phyloP scores from a whole-genome alignment of 2,797 vertebrate species.

The Fistularia commersonii region DNA sequence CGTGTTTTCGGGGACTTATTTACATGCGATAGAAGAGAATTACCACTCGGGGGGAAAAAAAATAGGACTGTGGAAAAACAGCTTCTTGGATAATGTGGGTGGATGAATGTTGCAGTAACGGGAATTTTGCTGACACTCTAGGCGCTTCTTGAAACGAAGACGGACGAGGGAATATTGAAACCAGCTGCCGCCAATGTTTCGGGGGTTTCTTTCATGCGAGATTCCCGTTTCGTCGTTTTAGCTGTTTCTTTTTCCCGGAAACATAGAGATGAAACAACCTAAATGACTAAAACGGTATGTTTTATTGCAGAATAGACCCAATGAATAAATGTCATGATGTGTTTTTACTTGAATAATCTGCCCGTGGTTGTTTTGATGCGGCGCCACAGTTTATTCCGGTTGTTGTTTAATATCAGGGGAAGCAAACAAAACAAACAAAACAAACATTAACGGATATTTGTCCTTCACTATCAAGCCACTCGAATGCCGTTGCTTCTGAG shows the following conservation, averaged over 20 bases:
- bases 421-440: too few relatives aligned
- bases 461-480: too few relatives aligned
- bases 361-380: constrained; percentile 51
- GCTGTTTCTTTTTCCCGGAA: constrained; percentile 3
- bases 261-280: background rate
- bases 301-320: constrained; percentile 7
- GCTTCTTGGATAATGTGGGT: constrained; percentile 30
- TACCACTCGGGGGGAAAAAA: constrained; percentile 13
- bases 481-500: too few relatives aligned
- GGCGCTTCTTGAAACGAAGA: constrained; percentile 36
- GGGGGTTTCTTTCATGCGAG: constrained; percentile 13
- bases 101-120: constrained; percentile 53
- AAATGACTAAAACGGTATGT: constrained; percentile 21
- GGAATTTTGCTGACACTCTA: constrained; percentile 37
- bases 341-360: constrained; percentile 57
- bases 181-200: constrained; percentile 38
- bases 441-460: too few relatives aligned
- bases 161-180: constrained; percentile 39
- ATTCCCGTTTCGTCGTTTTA: constrained; percentile 16
- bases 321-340: constrained; percentile 8
- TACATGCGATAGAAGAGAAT: constrained; percentile 3
- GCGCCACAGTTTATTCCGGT: background rate
- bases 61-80: constrained; percentile 24
- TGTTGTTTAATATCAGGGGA: constrained; percentile 1
- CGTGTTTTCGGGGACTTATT: too few relatives aligned